Evolutionary conservation across 2,113 vertebrate genomes (phyloP).

Genomic region (Gambusia affinis): DNA sequence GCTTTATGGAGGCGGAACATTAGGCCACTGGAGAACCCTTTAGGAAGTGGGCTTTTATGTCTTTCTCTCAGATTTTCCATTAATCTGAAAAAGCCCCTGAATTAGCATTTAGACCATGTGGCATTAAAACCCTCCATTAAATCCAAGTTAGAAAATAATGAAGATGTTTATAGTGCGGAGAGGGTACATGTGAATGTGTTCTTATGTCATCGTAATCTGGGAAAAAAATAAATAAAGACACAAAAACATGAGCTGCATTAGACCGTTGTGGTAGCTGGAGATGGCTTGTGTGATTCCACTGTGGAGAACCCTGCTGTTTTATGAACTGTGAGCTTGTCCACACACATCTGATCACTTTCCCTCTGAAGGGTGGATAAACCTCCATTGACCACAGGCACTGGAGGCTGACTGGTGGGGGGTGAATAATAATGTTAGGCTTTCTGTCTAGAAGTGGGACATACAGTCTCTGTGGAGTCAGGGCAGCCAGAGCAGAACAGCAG

Average conservation of each 20-base stretch:
- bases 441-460: slow-evolving; percentile 32
- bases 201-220: neutral
- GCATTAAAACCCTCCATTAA: slow-evolving; percentile 34
- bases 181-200: neutral
- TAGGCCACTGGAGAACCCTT: slow-evolving; percentile 32
- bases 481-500: slow-evolving; percentile 17
- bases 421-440: slow-evolving; percentile 49
- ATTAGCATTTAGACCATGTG: slow-evolving; percentile 45
- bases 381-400: slow-evolving; percentile 35
- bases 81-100: slow-evolving; percentile 19
- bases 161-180: neutral
- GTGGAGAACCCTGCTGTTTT: slow-evolving; percentile 23
- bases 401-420: slow-evolving; percentile 19
- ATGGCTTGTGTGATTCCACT: slow-evolving; percentile 9
- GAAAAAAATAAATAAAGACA: neutral
- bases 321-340: slow-evolving; percentile 52
- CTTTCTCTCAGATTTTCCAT: slow-evolving; percentile 29
- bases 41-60: slow-evolving; percentile 30
- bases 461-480: slow-evolving; percentile 31
- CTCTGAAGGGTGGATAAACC: slow-evolving; percentile 52
- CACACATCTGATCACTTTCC: slow-evolving; percentile 56
- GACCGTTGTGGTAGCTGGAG: neutral
- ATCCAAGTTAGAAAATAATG: slow-evolving; percentile 12
- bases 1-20: slow-evolving; percentile 20
- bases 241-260: slow-evolving; percentile 9